Evolutionary conservation across 2,797 vertebrate genomes (phyloP), one percentile per base, ranked within the genome.

Genomic region (Danio kyathit): DNA sequence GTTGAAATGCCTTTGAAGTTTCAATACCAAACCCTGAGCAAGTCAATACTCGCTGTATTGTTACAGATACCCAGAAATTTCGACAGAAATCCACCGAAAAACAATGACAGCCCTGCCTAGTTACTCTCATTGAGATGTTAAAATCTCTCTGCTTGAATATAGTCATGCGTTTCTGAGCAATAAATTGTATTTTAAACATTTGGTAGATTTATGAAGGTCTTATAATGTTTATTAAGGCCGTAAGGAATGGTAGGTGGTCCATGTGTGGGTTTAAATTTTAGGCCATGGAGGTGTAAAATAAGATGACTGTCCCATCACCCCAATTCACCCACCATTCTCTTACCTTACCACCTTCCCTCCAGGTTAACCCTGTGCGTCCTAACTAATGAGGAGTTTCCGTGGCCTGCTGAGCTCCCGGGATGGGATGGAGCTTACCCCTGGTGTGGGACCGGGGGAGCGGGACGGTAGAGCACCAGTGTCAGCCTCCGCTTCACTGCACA

Each of bases 401-500:
- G 57, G 69, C 81, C 67, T 69, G 57, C 74, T 54, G 74, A 76
- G 81, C 81, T 44, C 70, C 74, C 21, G 63, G 81, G 73, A 77
- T 82, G 76, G 81, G 66, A 69, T 85, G 66, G 13, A 82, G 83
- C 73, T 85, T 83, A 63, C 59, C 75, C 83, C 79, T 86, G 82
- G 88, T 79, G 87, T 87, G 88, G 56, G 65, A 91, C 89, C 85
- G 87, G 90, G 85, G 86, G 90, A 91, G 87, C 87, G 91, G 90
- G 92, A 93, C 91, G 90, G 92, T 82, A 89, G 89, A 84, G 88
- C 90, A 89, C 89, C 90, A 52, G 80, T 95, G 95, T 94, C 93
- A 94, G 87, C 92, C 91, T 90, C 93, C 89, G 94, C 91, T 92
- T 93, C 92, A 87, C 92, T 89, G 94, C 95, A 95, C 94, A 92